These are phyloP conservation scores for Vanessa tameamea DNA, from an alignment of 1,140 invertebrate genomes.

Conservation along the genomic window DNA sequence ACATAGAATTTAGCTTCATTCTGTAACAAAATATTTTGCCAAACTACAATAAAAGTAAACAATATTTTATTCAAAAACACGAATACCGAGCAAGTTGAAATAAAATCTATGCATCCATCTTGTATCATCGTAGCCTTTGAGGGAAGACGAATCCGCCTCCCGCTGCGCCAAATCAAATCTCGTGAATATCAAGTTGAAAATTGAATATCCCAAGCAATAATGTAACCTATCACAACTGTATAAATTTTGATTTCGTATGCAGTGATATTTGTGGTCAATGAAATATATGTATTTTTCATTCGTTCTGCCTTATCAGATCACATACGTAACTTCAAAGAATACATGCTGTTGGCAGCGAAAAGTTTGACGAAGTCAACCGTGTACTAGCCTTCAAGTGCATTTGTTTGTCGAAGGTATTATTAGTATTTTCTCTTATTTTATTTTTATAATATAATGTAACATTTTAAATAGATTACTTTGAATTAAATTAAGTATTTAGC, in stretches of 20 bases:
- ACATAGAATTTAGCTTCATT: too few relatives aligned
- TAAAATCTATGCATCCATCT: slow-evolving; percentile 27
- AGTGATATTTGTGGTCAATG: slow-evolving; percentile 23
- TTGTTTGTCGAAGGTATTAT: neutral
- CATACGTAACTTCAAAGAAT: slow-evolving; percentile 9
- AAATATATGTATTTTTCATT: slow-evolving; percentile 29
- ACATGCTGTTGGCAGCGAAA: neutral
- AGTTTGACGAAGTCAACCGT: neutral
- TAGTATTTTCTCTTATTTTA: neutral
- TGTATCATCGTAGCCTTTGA: slow-evolving; percentile 26
- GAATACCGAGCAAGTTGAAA: slow-evolving; percentile 10
- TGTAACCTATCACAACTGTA: neutral
- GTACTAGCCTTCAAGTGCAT: neutral
- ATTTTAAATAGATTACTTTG: too few relatives aligned
- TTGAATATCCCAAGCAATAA: slow-evolving; percentile 1
- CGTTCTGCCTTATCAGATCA: slow-evolving; percentile 12
- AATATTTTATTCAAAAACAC: slow-evolving; percentile 17
- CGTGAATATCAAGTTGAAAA: slow-evolving; percentile 29
- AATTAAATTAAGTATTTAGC: too few relatives aligned
- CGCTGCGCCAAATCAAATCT: slow-evolving; percentile 27
- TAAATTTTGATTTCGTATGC: slow-evolving; percentile 16
- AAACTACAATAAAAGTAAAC: slow-evolving; percentile 18
- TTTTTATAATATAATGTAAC: neutral
- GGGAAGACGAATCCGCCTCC: slow-evolving; percentile 7
- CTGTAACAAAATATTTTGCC: slow-evolving; percentile 12